Base-by-base conservation (phyloP, 2,888 invertebrate species). In the Meiosimyza platycephala region DNA sequence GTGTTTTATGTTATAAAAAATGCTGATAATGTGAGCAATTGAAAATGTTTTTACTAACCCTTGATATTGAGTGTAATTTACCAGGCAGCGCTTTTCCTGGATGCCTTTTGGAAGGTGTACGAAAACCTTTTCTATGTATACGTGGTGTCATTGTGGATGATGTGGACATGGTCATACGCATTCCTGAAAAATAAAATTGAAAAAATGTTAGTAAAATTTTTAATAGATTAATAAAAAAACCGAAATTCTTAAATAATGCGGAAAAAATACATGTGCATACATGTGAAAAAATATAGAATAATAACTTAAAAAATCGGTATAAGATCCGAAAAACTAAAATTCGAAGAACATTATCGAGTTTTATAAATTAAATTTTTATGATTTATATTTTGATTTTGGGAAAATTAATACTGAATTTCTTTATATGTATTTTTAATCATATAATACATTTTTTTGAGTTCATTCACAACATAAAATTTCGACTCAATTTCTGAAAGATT, bases 121-220 rank as follows among this genome's bases (percentile, higher is more conserved):
- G 90, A 86, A 92, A 91, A 78, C 91, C 91, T 83, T 91, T 91
- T 77, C 91, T 89, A 87, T 92, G 92, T 76, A 92, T 90, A 78
- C 92, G 90, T 69, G 92, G 89, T 81, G 90, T 90, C 89, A 91
- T 90, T 77, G 91, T 90, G 72, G 92, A 90, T 80, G 90, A 88
- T 81, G 92, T 91, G 76, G 92, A 91, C 89, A 92, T 91, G 80
- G 93, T 93, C 93, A 93, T 93, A 89, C 91, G 90, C 91, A 92
- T 91, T 87, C 90, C 91, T 91, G 88, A 3, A 83, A 82, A 64
- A 70, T n/a, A 55, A 72, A 64, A 72, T 59, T 59, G 51, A 62
- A 68, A 72, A 15, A 66, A 69, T 71, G 1, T 55, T 50, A 70
- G 15, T 28, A 52, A 54, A 48, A 48, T 64, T 16, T 22, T 13